Conservation (phyloP, 2,113 vertebrate genomes). For the Phaethon lepturus region DNA sequence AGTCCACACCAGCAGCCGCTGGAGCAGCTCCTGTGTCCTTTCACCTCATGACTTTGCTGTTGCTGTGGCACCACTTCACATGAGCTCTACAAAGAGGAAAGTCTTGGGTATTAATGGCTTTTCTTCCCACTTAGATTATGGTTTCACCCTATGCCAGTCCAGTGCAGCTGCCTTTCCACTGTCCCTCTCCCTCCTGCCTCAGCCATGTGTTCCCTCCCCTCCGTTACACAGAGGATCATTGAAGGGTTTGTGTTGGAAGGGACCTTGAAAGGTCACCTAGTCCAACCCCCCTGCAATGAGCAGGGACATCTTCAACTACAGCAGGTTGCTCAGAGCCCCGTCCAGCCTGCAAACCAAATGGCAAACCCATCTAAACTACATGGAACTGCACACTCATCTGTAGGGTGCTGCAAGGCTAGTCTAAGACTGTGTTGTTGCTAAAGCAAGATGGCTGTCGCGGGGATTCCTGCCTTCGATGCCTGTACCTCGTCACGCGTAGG, state of each 20-base stretch:
- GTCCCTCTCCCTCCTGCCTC: neutral
- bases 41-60: neutral
- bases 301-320: no score
- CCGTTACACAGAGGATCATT: no score
- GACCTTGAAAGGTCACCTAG: no score
- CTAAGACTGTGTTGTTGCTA: neutral
- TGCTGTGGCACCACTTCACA: neutral
- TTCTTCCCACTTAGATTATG: neutral
- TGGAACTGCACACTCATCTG: neutral
- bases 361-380: neutral
- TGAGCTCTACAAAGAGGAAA: neutral
- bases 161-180: neutral
- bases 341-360: no score
- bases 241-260: no score
- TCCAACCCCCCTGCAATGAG: no score
- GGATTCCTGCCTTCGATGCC: neutral
- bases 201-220: neutral
- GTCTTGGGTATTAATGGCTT: neutral
- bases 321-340: no score
- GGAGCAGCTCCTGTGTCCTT: neutral
- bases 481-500: rapidly evolving
- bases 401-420: neutral
- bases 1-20: neutral
- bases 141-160: neutral
- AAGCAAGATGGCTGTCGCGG: rapidly evolving